phyloP scores from a whole-genome alignment of 2,888 invertebrate genomes.

The Pecten maximus region DNA sequence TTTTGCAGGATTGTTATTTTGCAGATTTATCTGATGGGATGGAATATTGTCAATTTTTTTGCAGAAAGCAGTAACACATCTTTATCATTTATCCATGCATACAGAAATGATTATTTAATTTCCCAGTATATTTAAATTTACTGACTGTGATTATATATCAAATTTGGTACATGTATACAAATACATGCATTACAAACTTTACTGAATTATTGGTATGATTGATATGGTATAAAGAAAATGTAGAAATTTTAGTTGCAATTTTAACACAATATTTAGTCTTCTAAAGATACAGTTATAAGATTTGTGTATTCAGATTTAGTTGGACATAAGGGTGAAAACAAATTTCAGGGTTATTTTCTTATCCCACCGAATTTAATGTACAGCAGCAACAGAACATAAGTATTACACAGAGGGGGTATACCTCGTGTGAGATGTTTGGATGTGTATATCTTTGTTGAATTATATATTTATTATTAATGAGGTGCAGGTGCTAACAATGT shows the following conservation, averaged over 20 bases:
- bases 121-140: too few species aligned
- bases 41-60: too few species aligned
- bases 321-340: not conserved
- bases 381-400: not conserved
- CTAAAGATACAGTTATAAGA: not conserved
- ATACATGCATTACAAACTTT: too few species aligned
- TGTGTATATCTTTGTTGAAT: not conserved
- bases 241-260: not conserved
- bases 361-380: not conserved
- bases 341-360: not conserved
- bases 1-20: too few species aligned
- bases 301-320: not conserved
- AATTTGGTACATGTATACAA: too few species aligned
- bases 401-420: not conserved
- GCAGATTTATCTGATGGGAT: too few species aligned
- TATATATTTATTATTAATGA: not conserved
- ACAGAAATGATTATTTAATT: too few species aligned
- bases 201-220: too few species aligned
- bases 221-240: too few species aligned
- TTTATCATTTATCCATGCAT: too few species aligned
- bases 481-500: not conserved
- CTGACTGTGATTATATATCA: too few species aligned
- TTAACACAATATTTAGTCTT: not conserved
- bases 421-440: not conserved
- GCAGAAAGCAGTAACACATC: too few species aligned